These are phyloP conservation scores for Mastigias papua DNA, from an alignment of 30 jellyfish, hydroid and myxozoan genomes.

Conservation along the genomic window DNA sequence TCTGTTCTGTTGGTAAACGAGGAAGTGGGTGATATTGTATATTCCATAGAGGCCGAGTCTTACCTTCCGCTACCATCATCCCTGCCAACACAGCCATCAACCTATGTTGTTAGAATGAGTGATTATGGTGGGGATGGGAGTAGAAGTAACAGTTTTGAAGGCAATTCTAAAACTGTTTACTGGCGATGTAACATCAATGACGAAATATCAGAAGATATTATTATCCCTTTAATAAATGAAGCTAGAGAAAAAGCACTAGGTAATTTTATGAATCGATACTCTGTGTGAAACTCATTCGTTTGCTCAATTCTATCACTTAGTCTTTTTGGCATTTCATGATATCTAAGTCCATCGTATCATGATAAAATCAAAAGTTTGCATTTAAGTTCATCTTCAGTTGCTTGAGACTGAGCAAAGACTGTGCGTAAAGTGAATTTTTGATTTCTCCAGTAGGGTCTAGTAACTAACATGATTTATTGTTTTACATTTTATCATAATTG, in stretches of 20 bases:
- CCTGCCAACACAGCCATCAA: slow-evolving; percentile 74
- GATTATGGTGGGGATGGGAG: slow-evolving; percentile 78
- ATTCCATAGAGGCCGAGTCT: slow-evolving; percentile 89
- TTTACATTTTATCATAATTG: background rate
- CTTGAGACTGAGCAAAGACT: no score
- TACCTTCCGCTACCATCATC: slow-evolving; percentile 82
- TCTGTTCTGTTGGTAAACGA: slow-evolving; percentile 82
- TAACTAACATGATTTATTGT: no score
- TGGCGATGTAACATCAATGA: slow-evolving; percentile 88
- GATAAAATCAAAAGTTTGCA: no score
- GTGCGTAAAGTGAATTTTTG: no score
- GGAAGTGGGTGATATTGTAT: slow-evolving; percentile 91
- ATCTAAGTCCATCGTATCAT: no score
- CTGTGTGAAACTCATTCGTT: background rate
- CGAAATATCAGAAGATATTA: slow-evolving; percentile 73
- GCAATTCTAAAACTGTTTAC: slow-evolving; percentile 75
- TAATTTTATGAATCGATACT: background rate
- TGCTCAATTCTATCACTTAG: background rate
- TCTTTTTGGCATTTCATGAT: background rate
- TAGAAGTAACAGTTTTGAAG: slow-evolving; percentile 73
- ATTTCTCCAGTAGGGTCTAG: no score
- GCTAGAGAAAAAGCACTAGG: slow-evolving; percentile 92
- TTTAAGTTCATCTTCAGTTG: no score
- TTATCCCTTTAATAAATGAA: slow-evolving; percentile 69
- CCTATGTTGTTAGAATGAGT: slow-evolving; percentile 67